A percentile compares a stretch with the other conserved stretches of the same genome.
Conservation (phyloP, 2,888 invertebrate species). For the Tolmerus cingulatus region DNA sequence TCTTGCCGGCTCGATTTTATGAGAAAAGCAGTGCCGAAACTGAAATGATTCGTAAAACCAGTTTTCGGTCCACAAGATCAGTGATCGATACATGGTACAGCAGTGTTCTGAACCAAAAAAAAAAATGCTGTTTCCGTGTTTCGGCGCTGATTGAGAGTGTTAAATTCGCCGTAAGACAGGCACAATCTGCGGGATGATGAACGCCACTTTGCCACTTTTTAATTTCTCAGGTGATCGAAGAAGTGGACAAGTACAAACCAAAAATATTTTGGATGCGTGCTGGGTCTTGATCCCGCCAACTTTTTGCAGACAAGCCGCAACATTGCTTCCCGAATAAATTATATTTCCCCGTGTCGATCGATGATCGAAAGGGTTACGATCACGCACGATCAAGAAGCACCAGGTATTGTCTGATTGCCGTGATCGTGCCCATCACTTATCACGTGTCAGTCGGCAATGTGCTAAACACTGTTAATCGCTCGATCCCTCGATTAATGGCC, state of each 20-base stretch:
- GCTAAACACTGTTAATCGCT: neutral
- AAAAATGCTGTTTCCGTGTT: neutral
- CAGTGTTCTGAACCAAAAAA: neutral
- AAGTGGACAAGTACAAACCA: neutral
- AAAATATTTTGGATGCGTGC: neutral
- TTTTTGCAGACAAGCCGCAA: neutral
- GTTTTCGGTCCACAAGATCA: neutral
- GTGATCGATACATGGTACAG: neutral
- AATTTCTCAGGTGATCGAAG: neutral
- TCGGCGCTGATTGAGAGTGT: neutral
- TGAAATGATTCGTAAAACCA: neutral
- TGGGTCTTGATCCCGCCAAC: neutral
- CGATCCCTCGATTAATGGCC: neutral
- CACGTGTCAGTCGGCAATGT: neutral
- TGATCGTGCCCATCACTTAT: neutral
- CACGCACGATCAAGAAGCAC: neutral
- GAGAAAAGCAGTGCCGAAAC: conserved; percentile 3
- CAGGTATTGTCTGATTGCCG: neutral
- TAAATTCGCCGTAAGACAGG: conserved; percentile 1
- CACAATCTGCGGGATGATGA: neutral
- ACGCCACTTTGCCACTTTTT: neutral
- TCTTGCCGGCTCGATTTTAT: neutral
- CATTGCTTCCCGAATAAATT: neutral
- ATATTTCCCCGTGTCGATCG: neutral
- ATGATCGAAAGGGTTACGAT: neutral